A percentile compares a stretch with the other conserved stretches of the same genome.
Conservation (phyloP, 2,797 vertebrate species). For the Catostomus latipinnis region DNA sequence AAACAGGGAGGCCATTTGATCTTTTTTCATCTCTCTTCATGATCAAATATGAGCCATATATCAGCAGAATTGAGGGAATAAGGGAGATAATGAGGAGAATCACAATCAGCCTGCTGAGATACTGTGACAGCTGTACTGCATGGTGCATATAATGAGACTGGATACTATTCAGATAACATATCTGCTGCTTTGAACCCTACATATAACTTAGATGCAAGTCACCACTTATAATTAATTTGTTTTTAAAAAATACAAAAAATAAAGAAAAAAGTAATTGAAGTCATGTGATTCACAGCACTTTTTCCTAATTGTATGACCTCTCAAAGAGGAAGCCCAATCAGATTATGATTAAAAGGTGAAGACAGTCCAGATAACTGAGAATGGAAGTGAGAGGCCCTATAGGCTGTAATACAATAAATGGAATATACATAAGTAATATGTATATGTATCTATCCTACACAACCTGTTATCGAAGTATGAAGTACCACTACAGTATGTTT, state of each 20-base stretch:
- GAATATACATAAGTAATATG: no score
- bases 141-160: neutral
- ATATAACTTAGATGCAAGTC: neutral
- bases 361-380: no score
- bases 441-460: no score
- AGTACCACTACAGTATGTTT: no score
- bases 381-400: no score
- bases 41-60: constrained; percentile 19
- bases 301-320: no score
- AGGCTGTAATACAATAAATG: no score
- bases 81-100: constrained; percentile 34
- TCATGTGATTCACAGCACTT: neutral
- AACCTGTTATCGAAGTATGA: no score
- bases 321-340: no score
- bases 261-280: no score
- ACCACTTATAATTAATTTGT: neutral
- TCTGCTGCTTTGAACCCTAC: neutral
- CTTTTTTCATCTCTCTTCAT: neutral
- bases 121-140: neutral
- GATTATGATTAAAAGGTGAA: no score
- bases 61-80: constrained; percentile 39
- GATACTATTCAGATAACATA: neutral
- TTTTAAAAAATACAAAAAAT: no score
- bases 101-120: constrained; percentile 19
- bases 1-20: constrained; percentile 1